Conservation (phyloP, 2,888 invertebrate species). For the Anodontia alba region DNA sequence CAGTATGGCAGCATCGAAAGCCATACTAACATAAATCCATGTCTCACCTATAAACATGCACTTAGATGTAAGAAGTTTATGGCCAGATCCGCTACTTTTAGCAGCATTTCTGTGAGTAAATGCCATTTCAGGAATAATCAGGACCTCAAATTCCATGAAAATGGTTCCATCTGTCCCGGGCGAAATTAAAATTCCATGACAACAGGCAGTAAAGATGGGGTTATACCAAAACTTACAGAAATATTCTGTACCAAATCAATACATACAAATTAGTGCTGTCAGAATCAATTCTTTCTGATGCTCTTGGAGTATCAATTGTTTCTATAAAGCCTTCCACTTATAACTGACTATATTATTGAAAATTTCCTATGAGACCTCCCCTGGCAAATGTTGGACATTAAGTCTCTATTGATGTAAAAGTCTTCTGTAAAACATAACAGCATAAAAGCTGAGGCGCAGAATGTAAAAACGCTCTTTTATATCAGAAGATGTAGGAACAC, state of each 20-base stretch:
- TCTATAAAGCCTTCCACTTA: conserved; percentile 11
- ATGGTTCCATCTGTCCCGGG: neutral
- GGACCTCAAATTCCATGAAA: neutral
- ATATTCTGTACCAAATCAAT: neutral
- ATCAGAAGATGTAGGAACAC: no score
- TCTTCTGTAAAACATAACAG: neutral
- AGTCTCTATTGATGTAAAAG: conserved; percentile 8
- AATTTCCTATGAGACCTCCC: conserved; percentile 13
- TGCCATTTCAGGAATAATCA: neutral
- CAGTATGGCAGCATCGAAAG: no score
- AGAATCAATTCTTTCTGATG: conserved; percentile 8
- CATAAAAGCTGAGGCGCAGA: neutral
- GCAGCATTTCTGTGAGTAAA: neutral
- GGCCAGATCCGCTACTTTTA: no score
- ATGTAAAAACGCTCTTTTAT: no score
- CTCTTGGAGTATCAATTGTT: conserved; percentile 8
- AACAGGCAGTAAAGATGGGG: neutral
- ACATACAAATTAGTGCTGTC: conserved; percentile 15
- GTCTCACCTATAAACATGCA: no score
- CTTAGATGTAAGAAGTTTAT: no score
- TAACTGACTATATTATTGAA: conserved; percentile 15
- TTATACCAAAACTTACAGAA: neutral
- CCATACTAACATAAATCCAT: no score
- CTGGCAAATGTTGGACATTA: conserved; percentile 5
- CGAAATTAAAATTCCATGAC: neutral